Base-by-base conservation (phyloP, 2,113 vertebrate genomes). In the Callaeas wilsoni region DNA sequence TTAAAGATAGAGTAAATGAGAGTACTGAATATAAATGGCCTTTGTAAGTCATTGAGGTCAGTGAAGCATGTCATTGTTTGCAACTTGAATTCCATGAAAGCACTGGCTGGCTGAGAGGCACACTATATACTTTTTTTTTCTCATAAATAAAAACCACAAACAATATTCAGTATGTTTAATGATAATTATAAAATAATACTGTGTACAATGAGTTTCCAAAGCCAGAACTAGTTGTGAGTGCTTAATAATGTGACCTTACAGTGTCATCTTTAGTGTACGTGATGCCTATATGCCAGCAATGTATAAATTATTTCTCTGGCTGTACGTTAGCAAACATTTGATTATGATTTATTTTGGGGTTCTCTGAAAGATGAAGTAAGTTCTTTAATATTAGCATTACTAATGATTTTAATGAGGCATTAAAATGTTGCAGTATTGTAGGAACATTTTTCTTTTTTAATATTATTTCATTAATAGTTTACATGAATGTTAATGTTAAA, bases 341-440 rank as follows among this genome's bases (percentile, higher is more conserved):
- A 98, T 98, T 97, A 98, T 98, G 98, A 98, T 98, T 98, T 98
- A 98, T 98, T 98, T 98, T 98, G 96, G 96, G 97, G 96, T 96
- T 97, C 91, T 95, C 96, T 98, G 98, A 98, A 98, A 98, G 97
- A 98, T 98, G 97, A 97, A 98, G 97, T 96, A 98, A 98, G 96
- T 98, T 98, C 98, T 98, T 98, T 98, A 98, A 97, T 98, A 98
- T 98, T 98, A 98, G 98, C 98, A 98, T 98, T 98, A 98, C 98
- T 98, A 98, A 98, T 98, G 98, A 97, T 98, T 98, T 98, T 98
- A 98, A 98, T 98, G 98, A 98, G 98, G 97, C 98, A 98, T 98
- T 98, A 98, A 98, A 98, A 98, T 98, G 98, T 98, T 98, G 97
- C 96, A 96, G 94, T 97, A 98, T 97, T 98, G 92, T 98, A 97